Evolutionary conservation across 2,113 vertebrate species (phyloP).

Genomic region (Picathartes gymnocephalus): DNA sequence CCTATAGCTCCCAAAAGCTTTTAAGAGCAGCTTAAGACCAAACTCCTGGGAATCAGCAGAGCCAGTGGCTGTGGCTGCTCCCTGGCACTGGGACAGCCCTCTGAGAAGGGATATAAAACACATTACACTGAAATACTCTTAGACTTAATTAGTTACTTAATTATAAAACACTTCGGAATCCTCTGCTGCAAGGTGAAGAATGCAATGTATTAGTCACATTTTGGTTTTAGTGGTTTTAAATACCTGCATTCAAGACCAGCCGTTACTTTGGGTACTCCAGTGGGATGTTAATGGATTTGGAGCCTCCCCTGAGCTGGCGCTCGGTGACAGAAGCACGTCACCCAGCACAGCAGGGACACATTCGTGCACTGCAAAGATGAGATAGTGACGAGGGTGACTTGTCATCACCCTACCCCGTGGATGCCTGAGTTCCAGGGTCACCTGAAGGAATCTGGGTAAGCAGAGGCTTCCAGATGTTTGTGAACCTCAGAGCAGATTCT

Average conservation of each 20-base stretch:
- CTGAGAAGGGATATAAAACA: neutral
- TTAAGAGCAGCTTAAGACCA: neutral
- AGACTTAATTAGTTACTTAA: conserved; percentile 25
- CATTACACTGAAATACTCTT: neutral
- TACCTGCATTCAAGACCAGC: neutral
- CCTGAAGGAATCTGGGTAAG: neutral
- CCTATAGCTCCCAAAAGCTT: neutral
- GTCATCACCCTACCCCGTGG: accelerated
- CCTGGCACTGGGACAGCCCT: neutral
- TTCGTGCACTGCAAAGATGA: neutral
- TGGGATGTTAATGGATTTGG: accelerated
- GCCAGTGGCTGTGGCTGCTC: neutral
- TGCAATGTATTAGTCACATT: neutral
- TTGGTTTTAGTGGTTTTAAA: neutral
- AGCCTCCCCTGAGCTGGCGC: neutral
- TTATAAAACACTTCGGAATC: conserved; percentile 14
- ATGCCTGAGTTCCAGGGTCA: neutral
- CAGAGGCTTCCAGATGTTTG: neutral
- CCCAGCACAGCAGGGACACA: neutral
- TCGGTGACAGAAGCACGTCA: accelerated
- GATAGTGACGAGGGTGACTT: neutral
- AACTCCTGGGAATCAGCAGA: neutral
- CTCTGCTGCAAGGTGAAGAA: neutral
- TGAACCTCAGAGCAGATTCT: neutral
- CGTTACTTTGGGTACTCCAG: neutral